Evolutionary conservation across 2,113 vertebrate species (phyloP).

Genomic region (Columba janthina): DNA sequence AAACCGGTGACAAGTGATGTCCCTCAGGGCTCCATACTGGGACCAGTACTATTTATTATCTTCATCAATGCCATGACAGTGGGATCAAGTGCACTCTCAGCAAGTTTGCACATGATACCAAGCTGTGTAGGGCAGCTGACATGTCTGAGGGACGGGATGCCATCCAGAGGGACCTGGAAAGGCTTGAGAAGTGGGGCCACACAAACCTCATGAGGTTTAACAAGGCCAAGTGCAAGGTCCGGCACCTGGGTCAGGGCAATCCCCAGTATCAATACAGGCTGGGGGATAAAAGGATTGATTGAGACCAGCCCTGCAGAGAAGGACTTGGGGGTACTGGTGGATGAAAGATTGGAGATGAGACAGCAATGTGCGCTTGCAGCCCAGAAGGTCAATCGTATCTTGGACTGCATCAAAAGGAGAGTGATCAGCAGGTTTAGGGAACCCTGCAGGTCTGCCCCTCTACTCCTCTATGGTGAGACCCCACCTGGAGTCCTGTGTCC

Average conservation of each 20-base stretch:
- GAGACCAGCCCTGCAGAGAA: neutral
- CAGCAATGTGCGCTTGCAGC: rapidly evolving
- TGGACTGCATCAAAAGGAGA: neutral
- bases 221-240: neutral
- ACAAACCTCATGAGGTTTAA: neutral
- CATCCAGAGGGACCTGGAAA: neutral
- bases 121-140: rapidly evolving
- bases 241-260: rapidly evolving
- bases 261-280: neutral
- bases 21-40: neutral
- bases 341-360: neutral
- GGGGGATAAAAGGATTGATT: neutral
- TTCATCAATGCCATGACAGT: neutral
- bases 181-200: rapidly evolving
- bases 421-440: neutral
- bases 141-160: neutral
- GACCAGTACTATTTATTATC: neutral
- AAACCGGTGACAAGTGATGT: neutral
- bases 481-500: neutral
- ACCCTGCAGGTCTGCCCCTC: neutral
- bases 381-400: neutral
- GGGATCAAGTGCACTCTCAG: neutral
- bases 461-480: neutral
- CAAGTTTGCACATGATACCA: neutral
- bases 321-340: neutral